Evolutionary conservation across 2,888 invertebrate species (phyloP).

Genomic region (Hyles lineata): DNA sequence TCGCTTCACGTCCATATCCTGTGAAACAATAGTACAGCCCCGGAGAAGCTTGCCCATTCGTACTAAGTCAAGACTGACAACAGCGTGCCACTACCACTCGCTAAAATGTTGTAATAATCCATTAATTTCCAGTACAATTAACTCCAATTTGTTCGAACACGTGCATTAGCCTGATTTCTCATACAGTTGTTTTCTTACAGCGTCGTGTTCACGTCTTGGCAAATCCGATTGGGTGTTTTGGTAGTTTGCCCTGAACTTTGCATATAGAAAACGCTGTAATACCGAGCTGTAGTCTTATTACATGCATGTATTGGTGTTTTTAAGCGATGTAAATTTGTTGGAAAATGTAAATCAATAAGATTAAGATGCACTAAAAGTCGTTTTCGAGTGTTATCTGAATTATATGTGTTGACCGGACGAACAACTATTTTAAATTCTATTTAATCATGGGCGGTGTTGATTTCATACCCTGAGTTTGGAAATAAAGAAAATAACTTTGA

Average conservation of each 20-base stretch:
- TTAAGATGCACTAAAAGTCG: too few species aligned
- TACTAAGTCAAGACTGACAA: too few species aligned
- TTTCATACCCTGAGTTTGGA: too few species aligned
- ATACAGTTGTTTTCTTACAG: conserved; percentile 35
- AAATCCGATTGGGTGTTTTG: conserved; percentile 65
- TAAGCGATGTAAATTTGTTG: background rate
- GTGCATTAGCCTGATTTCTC: conserved; percentile 38
- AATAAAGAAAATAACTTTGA: too few species aligned
- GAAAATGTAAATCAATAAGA: background rate
- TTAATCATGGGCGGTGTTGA: too few species aligned
- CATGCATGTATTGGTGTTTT: background rate
- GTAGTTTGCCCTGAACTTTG: conserved; percentile 71
- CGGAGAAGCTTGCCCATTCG: too few species aligned
- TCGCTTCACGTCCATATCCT: too few species aligned
- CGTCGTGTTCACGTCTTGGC: conserved; percentile 56
- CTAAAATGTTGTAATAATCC: background rate
- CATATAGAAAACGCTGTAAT: conserved; percentile 35
- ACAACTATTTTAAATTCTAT: too few species aligned
- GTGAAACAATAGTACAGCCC: too few species aligned
- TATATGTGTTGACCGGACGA: too few species aligned
- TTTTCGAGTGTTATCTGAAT: too few species aligned
- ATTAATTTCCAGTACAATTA: background rate
- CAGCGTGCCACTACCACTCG: too few species aligned
- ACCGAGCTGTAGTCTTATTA: conserved; percentile 5
- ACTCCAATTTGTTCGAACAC: background rate